Evolutionary conservation across 2,113 vertebrate genomes (phyloP), one percentile per base, ranked within the genome.

Genomic region (Acanthochromis polyacanthus): DNA sequence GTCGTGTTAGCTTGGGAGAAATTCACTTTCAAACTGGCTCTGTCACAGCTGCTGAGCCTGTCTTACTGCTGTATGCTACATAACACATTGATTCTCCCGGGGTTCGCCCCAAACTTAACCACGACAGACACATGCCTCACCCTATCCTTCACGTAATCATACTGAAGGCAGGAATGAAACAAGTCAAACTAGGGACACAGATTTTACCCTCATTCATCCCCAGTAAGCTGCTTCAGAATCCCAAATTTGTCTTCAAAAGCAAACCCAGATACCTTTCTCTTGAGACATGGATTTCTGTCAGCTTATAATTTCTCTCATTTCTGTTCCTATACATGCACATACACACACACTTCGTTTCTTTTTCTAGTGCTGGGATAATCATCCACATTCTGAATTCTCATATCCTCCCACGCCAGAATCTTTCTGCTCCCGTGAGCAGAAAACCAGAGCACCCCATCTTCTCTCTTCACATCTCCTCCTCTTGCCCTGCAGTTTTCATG

Each of bases 381-480:
- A 89, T 90, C 84, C 88, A 86, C 71, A 40, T 89, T 93, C 67
- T 88, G 84, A 86, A 89, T 90, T 88, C 85, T 92, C 87, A 90
- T 88, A 91, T 92, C 88, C 88, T 90, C 90, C 91, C 81, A 92
- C 87, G 81, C 81, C 84, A 70, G 82, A 86, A 86, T 93, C 75
- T 81, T 93, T 91, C 89, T 92, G 92, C 91, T 87, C 86, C 80
- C 76, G 51, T 87, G 85, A 91, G 91, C 87, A 78, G 86, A 88
- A 90, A 92, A 85, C 84, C 83, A 89, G 85, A 88, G 77, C 83
- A 57, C 70, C 84, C 74, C 61, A 25, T 90, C 85, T 91, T 78
- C 74, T 84, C 77, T 81, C 69, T 50, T 90, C 90, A 88, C 86
- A 82, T 89, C 89, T 82, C 43, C 30, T 46, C 71, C 78, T 92